phyloP scores from a whole-genome alignment of 1,140 invertebrate genomes.

The Drosophila paulistorum region DNA sequence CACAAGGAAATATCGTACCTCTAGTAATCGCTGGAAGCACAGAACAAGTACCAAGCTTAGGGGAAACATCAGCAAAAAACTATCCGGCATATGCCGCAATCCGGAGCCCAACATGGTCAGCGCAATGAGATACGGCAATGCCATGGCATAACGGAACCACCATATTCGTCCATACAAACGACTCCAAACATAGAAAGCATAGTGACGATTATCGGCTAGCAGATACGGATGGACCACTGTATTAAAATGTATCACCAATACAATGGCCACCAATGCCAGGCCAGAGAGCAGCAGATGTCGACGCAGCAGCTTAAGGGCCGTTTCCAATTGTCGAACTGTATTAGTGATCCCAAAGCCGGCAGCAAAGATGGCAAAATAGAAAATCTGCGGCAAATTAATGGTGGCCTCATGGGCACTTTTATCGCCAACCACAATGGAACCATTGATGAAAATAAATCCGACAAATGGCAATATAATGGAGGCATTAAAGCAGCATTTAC shows the following conservation, averaged over 20 bases:
- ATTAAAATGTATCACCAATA: slow-evolving; percentile 87
- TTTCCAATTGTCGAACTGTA: slow-evolving; percentile 83
- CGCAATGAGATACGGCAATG: slow-evolving; percentile 91
- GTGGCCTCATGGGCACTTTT: slow-evolving; percentile 91
- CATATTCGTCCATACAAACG: slow-evolving; percentile 89
- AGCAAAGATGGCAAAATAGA: slow-evolving; percentile 94
- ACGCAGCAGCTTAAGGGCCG: slow-evolving; percentile 76
- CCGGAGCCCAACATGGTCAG: slow-evolving; percentile 86
- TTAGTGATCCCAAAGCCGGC: slow-evolving; percentile 88
- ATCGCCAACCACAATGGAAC: slow-evolving; percentile 96
- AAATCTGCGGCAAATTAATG: slow-evolving; percentile 91
- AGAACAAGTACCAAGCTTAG: slow-evolving; percentile 86
- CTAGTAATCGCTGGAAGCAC: slow-evolving; percentile 93
- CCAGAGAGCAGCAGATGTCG: slow-evolving; percentile 35
- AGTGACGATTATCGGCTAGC: slow-evolving; percentile 98
- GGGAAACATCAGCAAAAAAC: slow-evolving; percentile 87
- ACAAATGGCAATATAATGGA: slow-evolving; percentile 88
- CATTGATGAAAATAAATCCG: slow-evolving; percentile 90
- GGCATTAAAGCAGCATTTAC: slow-evolving; percentile 77
- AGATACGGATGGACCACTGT: slow-evolving; percentile 96
- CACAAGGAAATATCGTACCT: slow-evolving; percentile 97
- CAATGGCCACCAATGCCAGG: slow-evolving; percentile 39
- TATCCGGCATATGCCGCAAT: slow-evolving; percentile 85
- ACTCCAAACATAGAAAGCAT: slow-evolving; percentile 98
- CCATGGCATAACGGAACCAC: slow-evolving; percentile 88